Evolutionary conservation across 1,140 invertebrate genomes (phyloP).

Genomic region (Drosophila punjabiensis): DNA sequence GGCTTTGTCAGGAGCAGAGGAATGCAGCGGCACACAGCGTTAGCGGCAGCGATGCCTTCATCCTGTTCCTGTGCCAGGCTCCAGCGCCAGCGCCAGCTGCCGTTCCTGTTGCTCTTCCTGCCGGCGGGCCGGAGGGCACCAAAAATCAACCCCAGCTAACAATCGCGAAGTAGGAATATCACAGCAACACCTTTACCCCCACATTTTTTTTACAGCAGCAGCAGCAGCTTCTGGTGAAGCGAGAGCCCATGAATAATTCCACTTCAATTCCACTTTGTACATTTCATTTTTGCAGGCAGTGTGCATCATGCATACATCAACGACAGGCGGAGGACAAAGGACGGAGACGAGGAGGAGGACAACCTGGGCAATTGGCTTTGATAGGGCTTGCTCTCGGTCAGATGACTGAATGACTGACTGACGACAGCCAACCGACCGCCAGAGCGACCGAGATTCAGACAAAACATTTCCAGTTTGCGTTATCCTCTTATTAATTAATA

Average conservation of each 20-base stretch:
- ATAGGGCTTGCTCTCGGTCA: slow-evolving; percentile 43
- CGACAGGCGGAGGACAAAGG: slow-evolving; percentile 49
- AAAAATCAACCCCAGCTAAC: slow-evolving; percentile 55
- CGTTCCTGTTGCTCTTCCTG: slow-evolving; percentile 67
- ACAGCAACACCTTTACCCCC: neutral
- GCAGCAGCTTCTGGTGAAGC: slow-evolving; percentile 8
- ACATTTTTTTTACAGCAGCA: neutral
- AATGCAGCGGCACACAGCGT: neutral
- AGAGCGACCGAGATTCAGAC: slow-evolving; percentile 6
- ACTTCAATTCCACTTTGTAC: slow-evolving; percentile 80
- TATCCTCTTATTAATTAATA: slow-evolving; percentile 63
- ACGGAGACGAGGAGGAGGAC: slow-evolving; percentile 2
- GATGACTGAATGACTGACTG: slow-evolving; percentile 19
- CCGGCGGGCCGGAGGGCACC: slow-evolving; percentile 28
- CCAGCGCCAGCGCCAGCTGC: neutral
- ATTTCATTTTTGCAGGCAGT: slow-evolving; percentile 73
- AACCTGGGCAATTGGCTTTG: slow-evolving; percentile 67
- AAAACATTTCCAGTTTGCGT: slow-evolving; percentile 29
- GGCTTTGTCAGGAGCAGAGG: slow-evolving; percentile 2
- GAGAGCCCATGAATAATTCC: slow-evolving; percentile 79
- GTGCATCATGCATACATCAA: slow-evolving; percentile 71
- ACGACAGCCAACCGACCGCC: neutral
- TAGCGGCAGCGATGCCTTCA: slow-evolving; percentile 18
- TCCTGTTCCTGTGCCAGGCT: slow-evolving; percentile 26
- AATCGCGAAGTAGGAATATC: slow-evolving; percentile 38